phyloP scores from a whole-genome alignment of 2,797 vertebrate genomes.

The Tympanoctomys barrerae region DNA sequence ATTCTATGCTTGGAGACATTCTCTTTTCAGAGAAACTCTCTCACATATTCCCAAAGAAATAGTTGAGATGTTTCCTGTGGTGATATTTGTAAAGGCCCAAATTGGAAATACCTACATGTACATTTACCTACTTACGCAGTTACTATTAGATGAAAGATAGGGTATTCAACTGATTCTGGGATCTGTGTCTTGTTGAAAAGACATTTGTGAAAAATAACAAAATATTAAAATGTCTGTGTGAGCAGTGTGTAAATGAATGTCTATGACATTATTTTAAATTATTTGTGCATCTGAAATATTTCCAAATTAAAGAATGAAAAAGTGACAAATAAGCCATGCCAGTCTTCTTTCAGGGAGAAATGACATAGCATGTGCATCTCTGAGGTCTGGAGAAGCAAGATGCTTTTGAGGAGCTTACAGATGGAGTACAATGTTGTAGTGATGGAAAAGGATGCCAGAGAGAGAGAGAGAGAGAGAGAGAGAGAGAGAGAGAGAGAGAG shows the following conservation, averaged over 20 bases:
- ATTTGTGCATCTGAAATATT: background rate
- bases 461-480: background rate
- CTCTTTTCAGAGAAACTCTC: background rate
- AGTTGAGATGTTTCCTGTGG: background rate
- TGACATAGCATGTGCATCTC: background rate
- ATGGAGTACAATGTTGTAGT: background rate
- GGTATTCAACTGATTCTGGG: background rate
- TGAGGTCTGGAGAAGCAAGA: background rate
- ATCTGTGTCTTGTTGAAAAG: background rate
- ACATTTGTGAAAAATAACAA: conserved; percentile 14
- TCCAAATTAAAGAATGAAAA: conserved; percentile 25
- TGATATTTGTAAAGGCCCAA: conserved; percentile 48
- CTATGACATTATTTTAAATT: background rate
- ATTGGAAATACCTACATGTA: conserved; percentile 40
- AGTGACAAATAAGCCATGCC: background rate
- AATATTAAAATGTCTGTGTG: background rate
- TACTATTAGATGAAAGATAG: background rate
- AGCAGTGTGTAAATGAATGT: background rate
- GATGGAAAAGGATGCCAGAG: background rate
- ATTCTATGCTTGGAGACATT: background rate
- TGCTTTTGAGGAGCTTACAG: background rate
- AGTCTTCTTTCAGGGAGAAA: background rate
- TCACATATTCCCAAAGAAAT: background rate
- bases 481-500: too few relatives aligned
- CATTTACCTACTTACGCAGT: background rate